Evolutionary conservation across 2,888 invertebrate species (phyloP).

Genomic region (Dasysyrphus albostriatus): DNA sequence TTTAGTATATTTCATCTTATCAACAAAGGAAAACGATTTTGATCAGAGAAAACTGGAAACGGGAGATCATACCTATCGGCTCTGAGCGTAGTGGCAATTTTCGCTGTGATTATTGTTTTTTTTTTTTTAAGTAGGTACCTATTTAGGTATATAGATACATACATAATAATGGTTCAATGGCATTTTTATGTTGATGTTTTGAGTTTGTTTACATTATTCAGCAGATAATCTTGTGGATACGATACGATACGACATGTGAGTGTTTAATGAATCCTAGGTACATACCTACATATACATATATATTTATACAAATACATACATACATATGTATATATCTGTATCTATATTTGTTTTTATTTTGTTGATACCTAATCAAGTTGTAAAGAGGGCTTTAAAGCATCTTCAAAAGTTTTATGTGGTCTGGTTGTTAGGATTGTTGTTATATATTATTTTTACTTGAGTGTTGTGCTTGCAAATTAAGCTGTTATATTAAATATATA

Average conservation of each 20-base stretch:
- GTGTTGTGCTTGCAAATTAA: too few species aligned
- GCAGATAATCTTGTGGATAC: not conserved
- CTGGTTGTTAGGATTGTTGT: too few species aligned
- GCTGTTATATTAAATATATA: too few species aligned
- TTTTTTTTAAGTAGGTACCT: not conserved
- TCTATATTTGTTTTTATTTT: too few species aligned
- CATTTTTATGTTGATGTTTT: constrained; percentile 10
- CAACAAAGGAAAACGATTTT: not conserved
- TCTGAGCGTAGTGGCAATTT: not conserved
- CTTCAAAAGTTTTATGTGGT: too few species aligned
- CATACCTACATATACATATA: not conserved
- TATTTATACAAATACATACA: too few species aligned
- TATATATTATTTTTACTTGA: too few species aligned
- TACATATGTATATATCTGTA: too few species aligned
- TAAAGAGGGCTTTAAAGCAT: too few species aligned
- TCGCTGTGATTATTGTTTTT: not conserved
- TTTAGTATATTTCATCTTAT: not conserved
- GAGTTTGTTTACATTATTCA: constrained; percentile 16
- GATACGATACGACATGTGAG: not conserved
- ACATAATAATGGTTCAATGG: constrained; percentile 2
- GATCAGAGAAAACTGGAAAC: not conserved
- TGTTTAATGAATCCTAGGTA: not conserved
- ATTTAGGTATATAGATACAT: too few species aligned
- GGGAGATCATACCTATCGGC: not conserved
- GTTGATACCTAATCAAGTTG: too few species aligned